These are phyloP conservation scores for Nixonia krombeini DNA, from an alignment of 1,140 invertebrate species.

Conservation along the genomic window DNA sequence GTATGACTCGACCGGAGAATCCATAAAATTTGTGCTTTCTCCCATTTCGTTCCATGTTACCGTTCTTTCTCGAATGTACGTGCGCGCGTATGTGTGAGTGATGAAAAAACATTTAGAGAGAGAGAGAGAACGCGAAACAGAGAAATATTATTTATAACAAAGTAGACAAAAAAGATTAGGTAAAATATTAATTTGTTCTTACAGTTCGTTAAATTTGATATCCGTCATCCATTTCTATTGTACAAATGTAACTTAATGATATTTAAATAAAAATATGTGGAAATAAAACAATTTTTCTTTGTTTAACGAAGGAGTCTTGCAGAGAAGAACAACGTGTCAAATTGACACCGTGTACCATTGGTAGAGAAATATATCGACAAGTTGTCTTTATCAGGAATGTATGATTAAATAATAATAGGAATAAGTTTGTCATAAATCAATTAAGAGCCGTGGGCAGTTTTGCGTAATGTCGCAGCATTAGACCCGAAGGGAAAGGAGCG, in stretches of 20 bases:
- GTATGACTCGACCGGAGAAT: conserved; percentile 26
- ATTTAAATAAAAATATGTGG: not conserved
- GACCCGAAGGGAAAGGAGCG: conserved; percentile 13
- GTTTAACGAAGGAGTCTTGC: no score
- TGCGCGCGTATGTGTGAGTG: no score
- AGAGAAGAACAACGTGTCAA: no score
- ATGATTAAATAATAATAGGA: conserved; percentile 23
- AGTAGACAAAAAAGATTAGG: no score
- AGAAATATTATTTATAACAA: not conserved
- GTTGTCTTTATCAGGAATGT: conserved; percentile 1
- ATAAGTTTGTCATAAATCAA: conserved; percentile 17
- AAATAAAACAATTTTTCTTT: not conserved
- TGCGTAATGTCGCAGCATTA: conserved; percentile 17
- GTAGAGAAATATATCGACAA: conserved; percentile 13
- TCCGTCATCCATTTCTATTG: no score
- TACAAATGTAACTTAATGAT: no score
- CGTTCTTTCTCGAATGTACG: no score
- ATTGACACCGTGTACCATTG: no score
- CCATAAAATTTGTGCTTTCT: conserved; percentile 47
- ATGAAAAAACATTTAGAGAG: no score
- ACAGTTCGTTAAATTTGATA: no score
- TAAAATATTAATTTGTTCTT: no score
- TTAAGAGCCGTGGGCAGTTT: conserved; percentile 16
- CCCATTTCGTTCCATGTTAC: conserved; percentile 28
- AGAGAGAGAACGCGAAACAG: no score